Conservation (phyloP, 2,113 vertebrate genomes). For the Xyliphius kryptos region DNA sequence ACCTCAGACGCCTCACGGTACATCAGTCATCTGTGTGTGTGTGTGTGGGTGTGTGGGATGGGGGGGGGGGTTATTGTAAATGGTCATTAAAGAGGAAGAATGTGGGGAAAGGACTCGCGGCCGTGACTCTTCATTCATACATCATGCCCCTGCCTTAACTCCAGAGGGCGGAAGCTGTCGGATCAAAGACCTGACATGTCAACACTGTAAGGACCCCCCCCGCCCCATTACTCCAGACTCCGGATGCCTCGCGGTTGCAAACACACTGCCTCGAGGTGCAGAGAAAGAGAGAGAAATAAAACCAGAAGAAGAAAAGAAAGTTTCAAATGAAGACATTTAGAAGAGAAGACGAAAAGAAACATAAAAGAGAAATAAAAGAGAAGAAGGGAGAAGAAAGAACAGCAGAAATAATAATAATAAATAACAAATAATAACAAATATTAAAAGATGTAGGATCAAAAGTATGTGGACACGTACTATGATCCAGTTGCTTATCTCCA, state of each 20-base stretch:
- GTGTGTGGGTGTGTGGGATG: not conserved
- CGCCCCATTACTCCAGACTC: no score
- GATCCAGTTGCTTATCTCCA: no score
- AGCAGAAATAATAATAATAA: no score
- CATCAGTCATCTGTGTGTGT: not conserved
- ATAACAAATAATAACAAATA: no score
- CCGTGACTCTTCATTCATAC: constrained; percentile 53
- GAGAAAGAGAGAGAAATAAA: not conserved
- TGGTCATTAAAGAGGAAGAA: constrained; percentile 56
- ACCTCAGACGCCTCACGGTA: no score
- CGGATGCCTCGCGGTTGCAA: constrained; percentile 36
- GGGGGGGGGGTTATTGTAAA: constrained; percentile 51
- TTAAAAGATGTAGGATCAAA: no score
- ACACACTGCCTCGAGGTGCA: constrained; percentile 10
- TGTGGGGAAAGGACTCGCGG: constrained; percentile 59
- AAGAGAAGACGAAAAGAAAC: not conserved
- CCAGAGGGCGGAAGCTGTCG: constrained; percentile 35
- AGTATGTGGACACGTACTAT: no score
- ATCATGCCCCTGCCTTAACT: constrained; percentile 45
- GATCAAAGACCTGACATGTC: constrained; percentile 44
- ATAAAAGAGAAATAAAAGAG: not conserved
- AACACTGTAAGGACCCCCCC: constrained; percentile 31
- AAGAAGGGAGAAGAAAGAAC: no score
- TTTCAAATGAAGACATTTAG: not conserved
- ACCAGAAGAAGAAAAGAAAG: not conserved